Base-by-base conservation (phyloP, 2,888 invertebrate genomes). In the Scaptomyza cyrtandrae region DNA sequence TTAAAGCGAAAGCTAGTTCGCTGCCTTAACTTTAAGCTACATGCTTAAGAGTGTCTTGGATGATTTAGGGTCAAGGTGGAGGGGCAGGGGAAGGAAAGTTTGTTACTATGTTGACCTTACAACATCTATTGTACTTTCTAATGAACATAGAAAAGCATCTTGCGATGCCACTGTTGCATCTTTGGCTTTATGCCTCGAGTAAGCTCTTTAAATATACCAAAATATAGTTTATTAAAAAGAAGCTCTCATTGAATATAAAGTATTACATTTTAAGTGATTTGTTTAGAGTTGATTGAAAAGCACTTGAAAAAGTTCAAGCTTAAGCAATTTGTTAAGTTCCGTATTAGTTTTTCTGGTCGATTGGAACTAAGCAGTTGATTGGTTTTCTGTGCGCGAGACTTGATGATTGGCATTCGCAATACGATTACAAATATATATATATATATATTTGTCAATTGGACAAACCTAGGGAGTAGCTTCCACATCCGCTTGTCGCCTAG, bases 1-100 rank as follows among this genome's bases (percentile, higher is more conserved):
- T 57, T 69, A 43, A 67, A 59, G 68, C 10, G 33, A 33, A 2
- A 33, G 33, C 9, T 31, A 39, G 56, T 35, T 44, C 29, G 5
- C 27, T 29, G 9, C 3, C n/a, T 35, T 49, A 31, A 14, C 37
- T 24, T 14, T 11, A 27, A 41, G 41, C 41, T 41, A 3, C n/a
- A 37, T 37, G 41, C 24, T 16, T 27, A 11, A n/a, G n/a, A n/a
- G 5, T 27, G 27, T 14, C 10, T 16, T 4, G 4, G 10, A 19
- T 43, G 2, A 11, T 2, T 9, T 1, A 10, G 13, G 9, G 41
- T 5, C 2, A 3, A 3, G 39, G 24, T 1, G 4, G 3, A 24
- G 24, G 24, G 24, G 24, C 1, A 24, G 5, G 24, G 24, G 24
- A 24, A 24, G 24, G 13, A 37, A 2, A 37, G 3, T 19, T 39